Conservation (phyloP, 1,140 invertebrate species). For the Cydia splendana region DNA sequence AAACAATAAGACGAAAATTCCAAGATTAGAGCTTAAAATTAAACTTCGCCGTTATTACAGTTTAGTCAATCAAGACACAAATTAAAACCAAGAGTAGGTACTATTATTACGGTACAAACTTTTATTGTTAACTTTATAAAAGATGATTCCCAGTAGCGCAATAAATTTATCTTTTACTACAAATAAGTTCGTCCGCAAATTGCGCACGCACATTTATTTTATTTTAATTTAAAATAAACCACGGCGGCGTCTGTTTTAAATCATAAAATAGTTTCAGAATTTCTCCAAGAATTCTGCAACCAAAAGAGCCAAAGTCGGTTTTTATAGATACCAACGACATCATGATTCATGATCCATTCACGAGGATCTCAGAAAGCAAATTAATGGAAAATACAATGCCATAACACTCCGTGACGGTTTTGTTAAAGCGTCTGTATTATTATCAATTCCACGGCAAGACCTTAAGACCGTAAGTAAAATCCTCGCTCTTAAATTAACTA, state of each 20-base stretch:
- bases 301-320: slow-evolving; percentile 32
- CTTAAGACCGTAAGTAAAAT: slow-evolving; percentile 19
- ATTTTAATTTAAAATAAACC: too few relatives aligned
- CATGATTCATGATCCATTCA: slow-evolving; percentile 42
- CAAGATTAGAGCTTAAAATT: too few relatives aligned
- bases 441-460: slow-evolving; percentile 55
- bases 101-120: too few relatives aligned
- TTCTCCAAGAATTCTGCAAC: slow-evolving; percentile 24
- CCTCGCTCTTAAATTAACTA: slow-evolving; percentile 9
- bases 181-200: not conserved
- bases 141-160: too few relatives aligned
- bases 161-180: not conserved
- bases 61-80: too few relatives aligned
- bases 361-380: slow-evolving; percentile 36
- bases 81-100: too few relatives aligned
- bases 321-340: slow-evolving; percentile 42
- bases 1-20: too few relatives aligned
- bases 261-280: slow-evolving; percentile 15
- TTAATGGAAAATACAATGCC: slow-evolving; percentile 40
- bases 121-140: too few relatives aligned
- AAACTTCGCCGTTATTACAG: not conserved
- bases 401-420: slow-evolving; percentile 54
- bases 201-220: not conserved
- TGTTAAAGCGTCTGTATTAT: slow-evolving; percentile 50
- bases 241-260: not conserved